Conservation (phyloP, 2,113 vertebrate genomes). For the Scartelaos histophorus region DNA sequence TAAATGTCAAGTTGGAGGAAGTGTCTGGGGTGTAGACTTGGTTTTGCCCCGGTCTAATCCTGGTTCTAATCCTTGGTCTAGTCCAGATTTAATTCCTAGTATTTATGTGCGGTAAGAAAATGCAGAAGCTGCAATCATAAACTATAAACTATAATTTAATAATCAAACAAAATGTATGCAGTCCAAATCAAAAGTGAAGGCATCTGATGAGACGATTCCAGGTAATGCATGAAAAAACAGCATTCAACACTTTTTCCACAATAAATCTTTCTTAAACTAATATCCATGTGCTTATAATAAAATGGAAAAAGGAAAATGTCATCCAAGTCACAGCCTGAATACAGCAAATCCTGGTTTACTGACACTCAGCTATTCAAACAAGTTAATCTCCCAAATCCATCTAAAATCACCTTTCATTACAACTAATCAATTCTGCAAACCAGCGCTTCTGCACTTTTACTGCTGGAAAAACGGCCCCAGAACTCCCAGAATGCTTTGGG, state of each 20-base stretch:
- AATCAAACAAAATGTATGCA: too few relatives aligned
- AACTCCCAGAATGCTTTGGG: not conserved
- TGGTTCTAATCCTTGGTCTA: too few relatives aligned
- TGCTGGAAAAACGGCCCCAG: constrained; percentile 11
- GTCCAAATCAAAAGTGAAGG: too few relatives aligned
- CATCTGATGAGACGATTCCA: too few relatives aligned
- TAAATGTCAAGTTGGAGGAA: too few relatives aligned
- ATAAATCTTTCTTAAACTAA: not conserved
- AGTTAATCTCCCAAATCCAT: not conserved
- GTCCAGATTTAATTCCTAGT: too few relatives aligned
- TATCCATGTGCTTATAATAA: not conserved
- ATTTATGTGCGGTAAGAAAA: too few relatives aligned
- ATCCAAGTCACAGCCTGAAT: not conserved
- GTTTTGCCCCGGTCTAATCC: too few relatives aligned
- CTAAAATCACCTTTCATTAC: not conserved
- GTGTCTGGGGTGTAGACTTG: too few relatives aligned
- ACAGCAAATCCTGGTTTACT: not conserved
- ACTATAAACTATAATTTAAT: too few relatives aligned
- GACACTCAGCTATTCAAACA: too few relatives aligned
- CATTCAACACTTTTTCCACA: not conserved
- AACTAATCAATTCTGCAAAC: not conserved
- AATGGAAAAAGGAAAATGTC: not conserved
- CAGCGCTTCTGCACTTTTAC: not conserved
- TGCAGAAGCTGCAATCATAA: too few relatives aligned
- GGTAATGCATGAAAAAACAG: not conserved